Evolutionary conservation across 2,113 vertebrate species (phyloP).

Genomic region (Pleuronectes platessa): DNA sequence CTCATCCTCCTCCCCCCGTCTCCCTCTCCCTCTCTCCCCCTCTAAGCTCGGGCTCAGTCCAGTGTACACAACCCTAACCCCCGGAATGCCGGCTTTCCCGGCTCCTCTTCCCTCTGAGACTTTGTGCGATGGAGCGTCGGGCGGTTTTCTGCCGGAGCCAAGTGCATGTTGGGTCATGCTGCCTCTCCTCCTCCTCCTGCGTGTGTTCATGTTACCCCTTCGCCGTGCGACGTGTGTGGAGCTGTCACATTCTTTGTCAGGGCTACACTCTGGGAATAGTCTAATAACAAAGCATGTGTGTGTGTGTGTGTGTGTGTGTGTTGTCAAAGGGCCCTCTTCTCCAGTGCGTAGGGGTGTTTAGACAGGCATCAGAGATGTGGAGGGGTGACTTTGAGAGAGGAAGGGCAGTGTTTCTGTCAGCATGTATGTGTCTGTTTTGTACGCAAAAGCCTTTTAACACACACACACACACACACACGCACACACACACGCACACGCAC

Average conservation of each 20-base stretch:
- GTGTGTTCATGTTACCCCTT: constrained; percentile 35
- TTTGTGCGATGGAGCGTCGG: constrained; percentile 68
- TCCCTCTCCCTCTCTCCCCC: not conserved
- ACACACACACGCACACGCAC: not conserved
- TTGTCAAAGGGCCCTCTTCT: constrained; percentile 40
- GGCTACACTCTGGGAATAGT: constrained; percentile 47
- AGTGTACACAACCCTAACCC: constrained; percentile 62
- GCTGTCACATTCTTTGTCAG: constrained; percentile 79
- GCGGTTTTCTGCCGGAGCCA: constrained; percentile 63
- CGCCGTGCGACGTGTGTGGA: constrained; percentile 50
- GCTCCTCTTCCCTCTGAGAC: constrained; percentile 52
- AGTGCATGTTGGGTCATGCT: constrained; percentile 78
- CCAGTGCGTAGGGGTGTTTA: constrained; percentile 57
- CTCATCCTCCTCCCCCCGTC: not conserved
- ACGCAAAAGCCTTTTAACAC: constrained; percentile 27
- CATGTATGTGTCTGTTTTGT: constrained; percentile 40
- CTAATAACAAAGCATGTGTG: constrained; percentile 63
- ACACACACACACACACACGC: not conserved
- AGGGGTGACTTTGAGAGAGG: constrained; percentile 41
- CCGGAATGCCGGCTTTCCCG: constrained; percentile 61
- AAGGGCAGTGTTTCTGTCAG: constrained; percentile 29
- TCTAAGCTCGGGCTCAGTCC: constrained; percentile 50
- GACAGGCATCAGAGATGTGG: constrained; percentile 58
- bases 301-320: constrained; percentile 13
- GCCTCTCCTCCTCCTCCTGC: constrained; percentile 51